phyloP scores from a whole-genome alignment of 2,888 invertebrate genomes.

The Ornithoptera alexandrae region DNA sequence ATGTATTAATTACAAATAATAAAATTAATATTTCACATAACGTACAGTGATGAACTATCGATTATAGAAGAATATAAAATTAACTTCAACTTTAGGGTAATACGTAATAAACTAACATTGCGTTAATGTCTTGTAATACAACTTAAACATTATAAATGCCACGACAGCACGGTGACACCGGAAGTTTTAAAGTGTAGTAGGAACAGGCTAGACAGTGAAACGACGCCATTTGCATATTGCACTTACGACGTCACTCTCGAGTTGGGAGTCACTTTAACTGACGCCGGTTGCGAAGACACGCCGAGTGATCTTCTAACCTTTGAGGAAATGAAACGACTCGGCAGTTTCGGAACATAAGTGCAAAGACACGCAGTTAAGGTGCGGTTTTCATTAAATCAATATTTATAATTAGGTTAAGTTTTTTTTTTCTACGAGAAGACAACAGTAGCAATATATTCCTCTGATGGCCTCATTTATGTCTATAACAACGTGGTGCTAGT shows the following conservation, averaged over 20 bases:
- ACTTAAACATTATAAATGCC: constrained; percentile 1
- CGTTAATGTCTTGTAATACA: background rate
- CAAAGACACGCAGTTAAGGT: no score
- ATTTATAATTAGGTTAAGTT: no score
- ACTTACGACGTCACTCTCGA: constrained; percentile 26
- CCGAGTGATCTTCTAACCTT: constrained; percentile 23
- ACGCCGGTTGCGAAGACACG: constrained; percentile 7
- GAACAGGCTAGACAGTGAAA: constrained; percentile 8
- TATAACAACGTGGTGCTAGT: no score
- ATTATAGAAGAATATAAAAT: background rate
- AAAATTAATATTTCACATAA: no score
- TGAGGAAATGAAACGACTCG: constrained; percentile 17
- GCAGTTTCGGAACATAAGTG: constrained; percentile 13
- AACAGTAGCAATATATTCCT: no score
- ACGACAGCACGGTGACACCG: constrained; percentile 3
- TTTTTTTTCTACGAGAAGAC: no score
- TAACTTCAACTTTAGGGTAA: background rate
- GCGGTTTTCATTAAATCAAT: no score
- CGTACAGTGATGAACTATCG: no score
- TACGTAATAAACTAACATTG: background rate
- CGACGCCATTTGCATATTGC: constrained; percentile 37
- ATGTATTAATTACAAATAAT: no score
- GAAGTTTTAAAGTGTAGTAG: constrained; percentile 13
- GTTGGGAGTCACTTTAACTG: constrained; percentile 21
- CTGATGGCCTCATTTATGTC: no score